Base-by-base conservation (phyloP, 2,113 vertebrate genomes). In the Syngnathoides biaculeatus region DNA sequence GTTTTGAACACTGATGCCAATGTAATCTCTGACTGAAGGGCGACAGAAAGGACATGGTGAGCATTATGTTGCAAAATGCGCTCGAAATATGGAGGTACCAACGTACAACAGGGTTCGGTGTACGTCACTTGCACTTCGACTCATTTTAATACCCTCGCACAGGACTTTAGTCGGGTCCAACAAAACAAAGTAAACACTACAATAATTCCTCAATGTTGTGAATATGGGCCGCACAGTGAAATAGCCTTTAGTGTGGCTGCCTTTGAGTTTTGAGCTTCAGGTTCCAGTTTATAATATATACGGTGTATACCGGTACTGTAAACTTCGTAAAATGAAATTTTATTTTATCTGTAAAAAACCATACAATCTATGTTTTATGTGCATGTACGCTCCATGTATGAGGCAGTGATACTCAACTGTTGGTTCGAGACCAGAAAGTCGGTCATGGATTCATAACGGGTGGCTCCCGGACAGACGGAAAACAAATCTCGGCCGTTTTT, bases 11-110 rank as follows among this genome's bases (percentile, higher is more conserved):
- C 30, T 30, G 67, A 58, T 79, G 84, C 82, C 82, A 87, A 76
- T 81, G 73, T 77, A 67, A 69, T 85, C 72, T 74, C 71, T 74
- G 73, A 73, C 69, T 69, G 64, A 81, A 75, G 26, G 50, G 75
- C 62, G 73, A 79, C 57, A 14, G 80, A 84, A 73, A 69, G 47
- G 22, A 65, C 62, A 78, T 59, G 76, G 70, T 67, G 68, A 64
- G 53, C 78, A 80, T 83, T 76, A 74, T 45, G 60, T 62, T 61
- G 39, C 39, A 10, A 14, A 43, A 26, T 15, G 14, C 40, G 26
- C n/a, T 24, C 4, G 3, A 22, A n/a, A 38, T n/a, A 40, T 40
- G n/a, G 13, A 40, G 26, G 59, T 40, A 42, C 2, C n/a, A 22
- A 15, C 35, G 12, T 22, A 59, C 6, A 20, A 38, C 57, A 38